phyloP scores from a whole-genome alignment of 92 coral and sea anemone genomes.

The Palythoa grandis region DNA sequence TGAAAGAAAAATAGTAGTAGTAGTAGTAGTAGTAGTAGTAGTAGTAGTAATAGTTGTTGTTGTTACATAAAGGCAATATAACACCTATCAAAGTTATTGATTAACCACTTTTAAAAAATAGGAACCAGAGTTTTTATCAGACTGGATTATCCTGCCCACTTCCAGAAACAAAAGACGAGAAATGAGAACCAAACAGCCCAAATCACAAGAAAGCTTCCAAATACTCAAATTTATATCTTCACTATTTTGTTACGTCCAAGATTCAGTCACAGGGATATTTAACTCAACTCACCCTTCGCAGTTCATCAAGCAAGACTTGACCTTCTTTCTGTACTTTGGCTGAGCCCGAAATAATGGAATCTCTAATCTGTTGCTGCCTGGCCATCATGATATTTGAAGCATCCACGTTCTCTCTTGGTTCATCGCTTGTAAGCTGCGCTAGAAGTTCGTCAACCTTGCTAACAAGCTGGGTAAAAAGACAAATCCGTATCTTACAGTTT shows the following conservation, averaged over 20 bases:
- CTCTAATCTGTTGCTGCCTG: constrained; percentile 88
- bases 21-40: too few species aligned
- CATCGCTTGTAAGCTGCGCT: constrained; percentile 96
- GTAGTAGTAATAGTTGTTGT: too few species aligned
- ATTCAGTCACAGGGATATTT: background rate
- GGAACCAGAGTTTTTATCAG: too few species aligned
- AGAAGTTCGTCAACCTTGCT: constrained; percentile 80
- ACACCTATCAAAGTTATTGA: too few species aligned
- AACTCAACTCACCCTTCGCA: constrained; percentile 70
- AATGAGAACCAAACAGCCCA: too few species aligned
- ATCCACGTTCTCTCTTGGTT: constrained; percentile 97
- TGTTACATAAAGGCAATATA: too few species aligned
- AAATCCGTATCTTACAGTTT: background rate
- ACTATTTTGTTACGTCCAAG: background rate
- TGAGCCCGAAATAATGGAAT: constrained; percentile 85
- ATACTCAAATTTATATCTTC: background rate
- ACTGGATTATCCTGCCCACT: too few species aligned
- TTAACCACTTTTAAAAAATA: too few species aligned
- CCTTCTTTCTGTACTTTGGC: constrained; percentile 94
- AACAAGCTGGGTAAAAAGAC: constrained; percentile 64
- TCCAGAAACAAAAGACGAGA: too few species aligned
- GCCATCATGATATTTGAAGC: constrained; percentile 86
- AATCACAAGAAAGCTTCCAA: background rate
- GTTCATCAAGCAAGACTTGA: constrained; percentile 80
- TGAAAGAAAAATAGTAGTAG: too few species aligned